Base-by-base conservation (phyloP, 2,888 invertebrate genomes). In the Cacoxenus indagator region DNA sequence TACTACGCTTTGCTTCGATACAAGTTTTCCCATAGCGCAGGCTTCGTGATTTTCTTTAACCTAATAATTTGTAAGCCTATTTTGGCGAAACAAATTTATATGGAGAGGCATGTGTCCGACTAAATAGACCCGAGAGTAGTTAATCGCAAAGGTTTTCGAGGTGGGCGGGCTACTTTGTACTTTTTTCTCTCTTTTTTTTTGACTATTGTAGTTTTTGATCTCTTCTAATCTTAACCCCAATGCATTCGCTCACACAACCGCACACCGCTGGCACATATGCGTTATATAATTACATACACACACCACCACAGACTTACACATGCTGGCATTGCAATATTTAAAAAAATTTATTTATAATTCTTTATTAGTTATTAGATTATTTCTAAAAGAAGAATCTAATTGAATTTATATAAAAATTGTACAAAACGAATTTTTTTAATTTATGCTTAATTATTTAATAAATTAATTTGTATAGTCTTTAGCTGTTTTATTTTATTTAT, bases 141-240 rank as follows among this genome's bases (percentile, higher is more conserved):
- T n/a, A n/a, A n/a, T n/a, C n/a, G n/a, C n/a, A n/a, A n/a, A n/a
- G n/a, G n/a, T n/a, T n/a, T n/a, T n/a, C n/a, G n/a, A n/a, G n/a
- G n/a, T n/a, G n/a, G n/a, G n/a, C n/a, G n/a, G n/a, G n/a, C n/a
- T n/a, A n/a, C n/a, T n/a, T n/a, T n/a, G n/a, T n/a, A n/a, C n/a
- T n/a, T n/a, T n/a, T n/a, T n/a, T n/a, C n/a, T n/a, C n/a, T n/a
- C n/a, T n/a, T n/a, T n/a, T n/a, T n/a, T n/a, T n/a, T n/a, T n/a
- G n/a, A n/a, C n/a, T n/a, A n/a, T 31, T 31, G 31, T 61, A 61
- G 22, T 55, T 55, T 61, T 61, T 61, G 61, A 61, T 61, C 61
- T 61, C 61, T 61, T 43, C 14, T 61, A 61, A 61, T 61, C 43
- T 24, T 43, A 61, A 43, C 11, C 22, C 24, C 43, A 43, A 24